phyloP scores from a whole-genome alignment of 2,113 vertebrate genomes.

The Baryphthengus martii region DNA sequence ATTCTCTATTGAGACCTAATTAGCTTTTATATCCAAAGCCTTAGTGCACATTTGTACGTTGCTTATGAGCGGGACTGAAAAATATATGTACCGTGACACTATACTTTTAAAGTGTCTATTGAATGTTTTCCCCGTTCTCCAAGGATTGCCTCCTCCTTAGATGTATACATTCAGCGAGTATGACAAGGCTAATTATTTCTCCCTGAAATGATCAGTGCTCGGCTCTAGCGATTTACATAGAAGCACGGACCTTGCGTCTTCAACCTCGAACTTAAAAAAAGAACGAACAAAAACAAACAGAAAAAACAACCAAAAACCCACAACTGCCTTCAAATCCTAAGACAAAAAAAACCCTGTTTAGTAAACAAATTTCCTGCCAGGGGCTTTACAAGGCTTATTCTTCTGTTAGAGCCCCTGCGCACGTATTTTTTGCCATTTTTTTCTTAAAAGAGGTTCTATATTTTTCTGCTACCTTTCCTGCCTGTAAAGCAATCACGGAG shows the following conservation, averaged over 20 bases:
- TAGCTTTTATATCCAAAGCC: constrained; percentile 66
- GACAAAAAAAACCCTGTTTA: constrained; percentile 38
- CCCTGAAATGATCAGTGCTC: constrained; percentile 16
- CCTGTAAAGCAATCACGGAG: constrained; percentile 79
- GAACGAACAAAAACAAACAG: no score
- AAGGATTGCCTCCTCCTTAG: constrained; percentile 53
- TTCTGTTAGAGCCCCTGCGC: constrained; percentile 39
- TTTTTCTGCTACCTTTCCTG: constrained; percentile 80
- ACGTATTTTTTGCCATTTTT: constrained; percentile 39
- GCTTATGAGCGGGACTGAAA: constrained; percentile 54
- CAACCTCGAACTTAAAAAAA: constrained; percentile 22
- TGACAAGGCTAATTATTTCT: constrained; percentile 43
- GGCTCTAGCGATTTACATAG: constrained; percentile 5
- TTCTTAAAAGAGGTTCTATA: constrained; percentile 61
- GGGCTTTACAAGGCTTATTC: constrained; percentile 51
- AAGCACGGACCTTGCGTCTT: background rate
- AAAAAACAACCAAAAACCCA: background rate
- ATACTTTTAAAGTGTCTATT: constrained; percentile 48
- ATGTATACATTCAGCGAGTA: constrained; percentile 23
- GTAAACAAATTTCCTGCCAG: constrained; percentile 46
- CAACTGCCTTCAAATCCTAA: constrained; percentile 18
- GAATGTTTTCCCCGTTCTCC: constrained; percentile 43
- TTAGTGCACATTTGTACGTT: constrained; percentile 42
- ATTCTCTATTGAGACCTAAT: constrained; percentile 70
- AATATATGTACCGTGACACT: constrained; percentile 23